Conservation (phyloP, 2,113 vertebrate genomes). For the Ophiodon elongatus region DNA sequence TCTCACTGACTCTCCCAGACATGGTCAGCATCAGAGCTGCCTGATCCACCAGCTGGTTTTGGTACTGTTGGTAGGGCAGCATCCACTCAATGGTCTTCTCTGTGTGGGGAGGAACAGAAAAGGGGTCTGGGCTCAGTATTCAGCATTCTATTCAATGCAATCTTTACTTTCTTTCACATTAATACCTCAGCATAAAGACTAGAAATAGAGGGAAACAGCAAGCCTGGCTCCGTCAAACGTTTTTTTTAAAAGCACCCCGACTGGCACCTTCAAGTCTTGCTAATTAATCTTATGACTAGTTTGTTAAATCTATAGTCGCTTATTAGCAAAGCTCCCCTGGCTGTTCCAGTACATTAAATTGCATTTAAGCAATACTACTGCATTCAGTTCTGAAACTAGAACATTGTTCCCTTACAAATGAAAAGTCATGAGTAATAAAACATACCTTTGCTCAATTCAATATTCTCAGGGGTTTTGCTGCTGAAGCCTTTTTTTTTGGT, state of each 20-base stretch:
- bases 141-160: neutral
- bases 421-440: neutral
- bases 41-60: conserved; percentile 89
- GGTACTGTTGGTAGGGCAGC: conserved; percentile 87
- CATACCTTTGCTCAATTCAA: neutral
- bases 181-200: neutral
- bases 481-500: neutral
- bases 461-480: neutral
- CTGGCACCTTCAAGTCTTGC: neutral
- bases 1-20: conserved; percentile 88
- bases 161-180: neutral
- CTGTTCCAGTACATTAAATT: neutral
- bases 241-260: neutral
- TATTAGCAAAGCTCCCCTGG: neutral
- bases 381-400: neutral
- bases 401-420: neutral
- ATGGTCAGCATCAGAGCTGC: conserved; percentile 89
- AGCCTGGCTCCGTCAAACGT: neutral
- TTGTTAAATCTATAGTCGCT: neutral
- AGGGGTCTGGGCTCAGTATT: neutral
- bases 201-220: no score
- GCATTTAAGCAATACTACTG: neutral
- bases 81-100: conserved; percentile 87
- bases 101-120: conserved; percentile 51
- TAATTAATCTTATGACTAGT: neutral